Base-by-base conservation (phyloP, 2,888 invertebrate genomes). In the Conchocele bisecta region DNA sequence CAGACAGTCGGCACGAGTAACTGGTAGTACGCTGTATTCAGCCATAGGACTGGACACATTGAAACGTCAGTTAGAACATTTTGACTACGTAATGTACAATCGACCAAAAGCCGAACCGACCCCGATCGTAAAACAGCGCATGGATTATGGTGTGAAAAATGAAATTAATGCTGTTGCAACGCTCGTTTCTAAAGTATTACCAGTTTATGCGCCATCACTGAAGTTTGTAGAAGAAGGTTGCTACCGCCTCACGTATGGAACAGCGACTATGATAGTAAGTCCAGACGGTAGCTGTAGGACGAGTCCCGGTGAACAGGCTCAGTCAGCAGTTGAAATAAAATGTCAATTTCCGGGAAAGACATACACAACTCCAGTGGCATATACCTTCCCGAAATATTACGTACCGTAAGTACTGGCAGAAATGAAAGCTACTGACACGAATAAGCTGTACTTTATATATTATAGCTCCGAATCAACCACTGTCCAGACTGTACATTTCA, bases 281-380 rank as follows among this genome's bases (percentile, higher is more conserved):
- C 65, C 71, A 1, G 64, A 71, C 33, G 70, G 70, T 35, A 63
- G 58, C 42, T 35, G 17, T 15, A 35, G 53, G 29, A 42, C 7
- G 31, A 13, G 15, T 26, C 17, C n/a, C 3, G 6, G 37, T 44
- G 7, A 53, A 15, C n/a, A n/a, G n/a, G 26, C 33, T 24, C n/a
- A n/a, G 17, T 44, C 46, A 46, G 72, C 46, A 26, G 28, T 74
- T 22, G 78, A 78, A 54, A 44, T 51, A 3, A 78, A 78, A 51
- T 75, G 75, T 29, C 75, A 71, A 2, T 59, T 28, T 37, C 71
- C 78, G 11, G 68, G 71, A 35, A 68, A 65, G 17, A 7, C 31
- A 1, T 68, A 33, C 29, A 64, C 53, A 13, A 53, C 68, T 11
- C 42, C 28, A 0, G 48, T 79, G 3, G 24, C 64, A 9, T 75